phyloP scores from a whole-genome alignment of 2,797 vertebrate species.

The Rhodeus uyekii region DNA sequence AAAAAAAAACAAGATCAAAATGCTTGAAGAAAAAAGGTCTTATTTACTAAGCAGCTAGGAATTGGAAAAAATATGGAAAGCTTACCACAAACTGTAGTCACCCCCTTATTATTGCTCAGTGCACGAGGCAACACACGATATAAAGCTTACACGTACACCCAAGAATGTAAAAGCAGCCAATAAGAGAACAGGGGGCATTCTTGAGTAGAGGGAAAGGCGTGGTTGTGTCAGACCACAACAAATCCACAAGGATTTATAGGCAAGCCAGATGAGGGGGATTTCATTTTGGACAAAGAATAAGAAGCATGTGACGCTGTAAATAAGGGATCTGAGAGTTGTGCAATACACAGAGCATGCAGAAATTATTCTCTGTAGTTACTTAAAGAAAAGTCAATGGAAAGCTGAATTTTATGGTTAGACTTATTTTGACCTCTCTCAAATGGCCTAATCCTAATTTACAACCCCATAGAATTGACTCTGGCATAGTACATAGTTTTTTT shows the following conservation, averaged over 20 bases:
- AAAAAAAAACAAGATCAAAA: not conserved
- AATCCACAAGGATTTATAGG: slow-evolving; percentile 46
- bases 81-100: slow-evolving; percentile 42
- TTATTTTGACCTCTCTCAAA: not conserved
- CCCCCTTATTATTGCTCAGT: not conserved
- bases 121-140: slow-evolving; percentile 11
- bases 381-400: not conserved
- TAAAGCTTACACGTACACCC: slow-evolving; percentile 40
- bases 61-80: not conserved
- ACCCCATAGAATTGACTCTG: not conserved
- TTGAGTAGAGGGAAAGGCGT: slow-evolving; percentile 22
- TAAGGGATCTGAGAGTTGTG: slow-evolving; percentile 17
- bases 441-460: slow-evolving; percentile 16
- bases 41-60: not conserved
- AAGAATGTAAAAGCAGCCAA: slow-evolving; percentile 31
- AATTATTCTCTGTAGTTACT: not conserved
- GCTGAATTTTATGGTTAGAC: not conserved
- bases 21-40: not conserved
- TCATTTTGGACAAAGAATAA: slow-evolving; percentile 36
- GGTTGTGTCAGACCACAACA: slow-evolving; percentile 22
- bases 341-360: not conserved
- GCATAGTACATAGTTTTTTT: not conserved
- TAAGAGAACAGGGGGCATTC: slow-evolving; percentile 44
- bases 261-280: not conserved
- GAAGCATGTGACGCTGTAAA: slow-evolving; percentile 23